Percentiles rank a stretch among this genome's conserved stretches.
These are phyloP conservation scores for Acanthornis magna DNA, from an alignment of 2,797 vertebrate genomes.

Conservation along the genomic window DNA sequence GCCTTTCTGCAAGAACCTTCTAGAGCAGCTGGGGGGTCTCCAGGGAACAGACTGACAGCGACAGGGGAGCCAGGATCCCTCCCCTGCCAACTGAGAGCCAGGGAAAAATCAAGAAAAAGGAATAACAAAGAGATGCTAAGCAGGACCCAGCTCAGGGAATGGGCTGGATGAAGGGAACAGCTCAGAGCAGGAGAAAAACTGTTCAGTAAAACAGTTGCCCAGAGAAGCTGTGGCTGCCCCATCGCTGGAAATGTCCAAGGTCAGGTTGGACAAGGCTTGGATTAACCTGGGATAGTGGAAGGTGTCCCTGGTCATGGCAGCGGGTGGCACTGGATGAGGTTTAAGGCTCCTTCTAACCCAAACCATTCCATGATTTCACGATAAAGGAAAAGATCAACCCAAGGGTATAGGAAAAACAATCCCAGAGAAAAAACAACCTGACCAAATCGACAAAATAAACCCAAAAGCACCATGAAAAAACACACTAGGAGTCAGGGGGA, in stretches of 20 bases:
- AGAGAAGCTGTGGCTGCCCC: background rate
- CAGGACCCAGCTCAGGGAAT: background rate
- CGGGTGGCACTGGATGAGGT: background rate
- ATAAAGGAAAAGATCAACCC: background rate
- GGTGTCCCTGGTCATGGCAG: background rate
- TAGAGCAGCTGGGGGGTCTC: background rate
- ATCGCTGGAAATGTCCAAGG: background rate
- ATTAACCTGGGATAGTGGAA: background rate
- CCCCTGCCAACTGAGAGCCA: fast-evolving
- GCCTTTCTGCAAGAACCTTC: background rate
- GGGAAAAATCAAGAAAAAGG: background rate
- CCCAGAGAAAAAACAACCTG: background rate
- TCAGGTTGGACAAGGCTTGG: fast-evolving
- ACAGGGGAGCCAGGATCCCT: background rate
- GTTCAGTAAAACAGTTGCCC: background rate
- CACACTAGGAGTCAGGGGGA: fast-evolving
- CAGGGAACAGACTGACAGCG: background rate
- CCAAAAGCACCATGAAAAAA: background rate
- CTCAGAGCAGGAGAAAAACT: background rate
- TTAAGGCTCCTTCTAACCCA: background rate
- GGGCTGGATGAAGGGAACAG: background rate
- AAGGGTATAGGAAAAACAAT: background rate
- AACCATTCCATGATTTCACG: background rate
- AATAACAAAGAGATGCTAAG: fast-evolving
- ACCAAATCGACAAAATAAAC: fast-evolving